phyloP scores from a whole-genome alignment of 1,140 invertebrate genomes.

The Drosophila kikkawai region DNA sequence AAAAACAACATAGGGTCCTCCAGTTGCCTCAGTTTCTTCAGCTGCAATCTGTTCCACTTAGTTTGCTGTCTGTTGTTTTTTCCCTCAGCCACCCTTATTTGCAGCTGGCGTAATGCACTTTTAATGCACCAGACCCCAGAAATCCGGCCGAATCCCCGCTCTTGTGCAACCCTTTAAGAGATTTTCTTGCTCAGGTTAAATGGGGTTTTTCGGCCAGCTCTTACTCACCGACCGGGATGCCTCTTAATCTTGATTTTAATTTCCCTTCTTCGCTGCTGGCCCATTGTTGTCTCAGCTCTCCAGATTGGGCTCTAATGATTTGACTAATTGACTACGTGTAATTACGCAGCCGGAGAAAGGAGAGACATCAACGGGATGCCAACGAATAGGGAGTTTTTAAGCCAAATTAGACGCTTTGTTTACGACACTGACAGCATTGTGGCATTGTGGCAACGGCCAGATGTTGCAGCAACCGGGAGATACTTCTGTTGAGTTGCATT shows the following conservation, averaged over 20 bases:
- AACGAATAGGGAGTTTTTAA: conserved; percentile 19
- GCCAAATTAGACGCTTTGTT: conserved; percentile 71
- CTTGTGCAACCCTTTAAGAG: conserved; percentile 25
- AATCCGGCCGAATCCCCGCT: conserved; percentile 24
- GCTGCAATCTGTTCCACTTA: conserved; percentile 60
- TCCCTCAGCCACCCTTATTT: conserved; percentile 16
- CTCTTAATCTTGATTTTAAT: conserved; percentile 24
- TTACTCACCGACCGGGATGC: conserved; percentile 11
- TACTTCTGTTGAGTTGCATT: conserved; percentile 27
- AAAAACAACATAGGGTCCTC: conserved; percentile 26
- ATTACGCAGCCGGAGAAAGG: conserved; percentile 37
- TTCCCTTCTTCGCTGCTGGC: conserved; percentile 1
- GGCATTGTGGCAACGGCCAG: conserved; percentile 4
- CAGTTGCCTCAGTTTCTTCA: conserved; percentile 17
- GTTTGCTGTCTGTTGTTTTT: conserved; percentile 47
- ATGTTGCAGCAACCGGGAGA: conserved; percentile 21
- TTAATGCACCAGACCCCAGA: conserved; percentile 50
- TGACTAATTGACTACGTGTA: conserved; percentile 66
- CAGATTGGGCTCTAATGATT: conserved; percentile 58
- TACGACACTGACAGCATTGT: conserved; percentile 28
- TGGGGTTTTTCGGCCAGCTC: conserved; percentile 32
- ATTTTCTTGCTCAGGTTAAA: conserved; percentile 46
- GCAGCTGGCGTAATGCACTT: conserved; percentile 64
- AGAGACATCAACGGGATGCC: not conserved
- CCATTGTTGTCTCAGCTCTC: conserved; percentile 18